phyloP scores from a whole-genome alignment of 2,797 vertebrate genomes.

The Pantherophis vulpinus region DNA sequence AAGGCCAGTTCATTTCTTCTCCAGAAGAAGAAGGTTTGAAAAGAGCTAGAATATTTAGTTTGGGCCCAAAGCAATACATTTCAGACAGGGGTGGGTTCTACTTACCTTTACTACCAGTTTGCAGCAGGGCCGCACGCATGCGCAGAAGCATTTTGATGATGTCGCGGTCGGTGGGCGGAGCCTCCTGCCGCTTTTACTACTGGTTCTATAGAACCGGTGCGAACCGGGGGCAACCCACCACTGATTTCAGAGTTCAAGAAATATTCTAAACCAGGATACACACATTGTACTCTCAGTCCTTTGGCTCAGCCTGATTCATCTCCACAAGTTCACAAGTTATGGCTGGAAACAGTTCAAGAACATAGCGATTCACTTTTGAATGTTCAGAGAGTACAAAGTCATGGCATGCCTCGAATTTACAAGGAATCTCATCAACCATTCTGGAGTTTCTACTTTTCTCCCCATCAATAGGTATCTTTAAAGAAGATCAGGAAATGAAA shows the following conservation, averaged over 20 bases:
- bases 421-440: constrained; percentile 15
- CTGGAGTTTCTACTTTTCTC: not conserved
- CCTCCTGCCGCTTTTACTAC: too few species aligned
- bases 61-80: not conserved
- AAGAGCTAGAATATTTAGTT: constrained; percentile 24
- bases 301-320: constrained; percentile 9
- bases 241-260: not conserved
- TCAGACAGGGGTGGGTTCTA: not conserved
- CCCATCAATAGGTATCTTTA: not conserved
- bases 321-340: not conserved
- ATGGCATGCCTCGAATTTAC: not conserved
- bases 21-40: constrained; percentile 16
- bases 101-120: too few species aligned
- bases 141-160: too few species aligned
- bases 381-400: constrained; percentile 16
- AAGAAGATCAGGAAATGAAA: not conserved
- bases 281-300: constrained; percentile 21
- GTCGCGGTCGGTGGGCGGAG: too few species aligned
- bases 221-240: too few species aligned
- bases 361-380: constrained; percentile 3
- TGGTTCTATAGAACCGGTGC: too few species aligned
- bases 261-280: constrained; percentile 19
- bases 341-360: constrained; percentile 10
- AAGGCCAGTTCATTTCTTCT: not conserved
- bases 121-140: fast-evolving